phyloP scores from a whole-genome alignment of 2,888 invertebrate species.

The Hymenopus coronatus region DNA sequence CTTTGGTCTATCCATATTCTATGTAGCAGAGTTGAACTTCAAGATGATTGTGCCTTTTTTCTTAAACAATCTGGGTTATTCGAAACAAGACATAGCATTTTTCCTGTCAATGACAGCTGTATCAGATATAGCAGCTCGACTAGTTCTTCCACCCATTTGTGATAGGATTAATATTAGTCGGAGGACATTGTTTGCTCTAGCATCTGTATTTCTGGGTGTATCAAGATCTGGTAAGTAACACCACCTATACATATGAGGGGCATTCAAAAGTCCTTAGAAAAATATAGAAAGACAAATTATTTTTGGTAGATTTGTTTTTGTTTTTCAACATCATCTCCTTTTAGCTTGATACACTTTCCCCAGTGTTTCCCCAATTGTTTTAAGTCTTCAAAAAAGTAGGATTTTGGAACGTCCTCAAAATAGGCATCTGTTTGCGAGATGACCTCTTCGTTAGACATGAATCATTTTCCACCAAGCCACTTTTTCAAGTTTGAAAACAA shows the following conservation, averaged over 20 bases:
- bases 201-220: conserved; percentile 66
- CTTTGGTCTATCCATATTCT: conserved; percentile 69
- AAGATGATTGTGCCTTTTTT: conserved; percentile 34
- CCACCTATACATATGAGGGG: conserved; percentile 30
- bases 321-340: too few species aligned
- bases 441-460: too few species aligned
- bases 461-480: too few species aligned
- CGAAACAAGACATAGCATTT: conserved; percentile 66
- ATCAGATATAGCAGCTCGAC: conserved; percentile 69
- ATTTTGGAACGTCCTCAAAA: too few species aligned
- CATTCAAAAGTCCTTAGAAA: too few species aligned
- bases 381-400: too few species aligned
- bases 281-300: too few species aligned
- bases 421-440: too few species aligned
- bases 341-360: too few species aligned
- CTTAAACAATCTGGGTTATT: conserved; percentile 41
- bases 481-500: too few species aligned
- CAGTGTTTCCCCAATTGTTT: too few species aligned
- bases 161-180: conserved; percentile 64
- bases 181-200: conserved; percentile 69
- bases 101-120: conserved; percentile 73
- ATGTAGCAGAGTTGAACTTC: conserved; percentile 54
- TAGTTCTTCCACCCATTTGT: conserved; percentile 71
- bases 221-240: conserved; percentile 66
- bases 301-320: too few species aligned